Percentiles rank a stretch among this genome's conserved stretches.
These are phyloP conservation scores for Melanotaenia maccullochi DNA, from an alignment of 2,797 vertebrate genomes.

Conservation along the genomic window DNA sequence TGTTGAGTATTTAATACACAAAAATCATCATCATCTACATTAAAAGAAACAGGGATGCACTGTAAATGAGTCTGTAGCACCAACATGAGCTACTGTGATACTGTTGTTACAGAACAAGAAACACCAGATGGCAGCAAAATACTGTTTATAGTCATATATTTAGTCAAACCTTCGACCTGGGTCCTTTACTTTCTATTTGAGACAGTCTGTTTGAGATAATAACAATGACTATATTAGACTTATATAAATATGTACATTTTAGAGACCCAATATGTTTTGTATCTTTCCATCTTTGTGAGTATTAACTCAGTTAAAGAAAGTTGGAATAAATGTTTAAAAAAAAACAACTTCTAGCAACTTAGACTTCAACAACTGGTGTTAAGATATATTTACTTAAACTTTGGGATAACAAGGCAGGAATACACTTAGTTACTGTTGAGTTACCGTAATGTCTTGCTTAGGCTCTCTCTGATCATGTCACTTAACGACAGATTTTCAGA, in stretches of 20 bases:
- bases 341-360: neutral
- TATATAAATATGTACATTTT: neutral
- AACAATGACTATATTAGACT: neutral
- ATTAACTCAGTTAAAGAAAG: too few species aligned
- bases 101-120: neutral
- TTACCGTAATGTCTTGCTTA: constrained; percentile 6
- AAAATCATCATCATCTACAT: neutral
- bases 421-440: constrained; percentile 10
- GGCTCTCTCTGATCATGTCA: constrained; percentile 1
- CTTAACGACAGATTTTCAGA: constrained; percentile 9
- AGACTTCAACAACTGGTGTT: neutral
- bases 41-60: neutral
- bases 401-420: neutral
- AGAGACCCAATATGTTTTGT: too few species aligned
- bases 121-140: constrained; percentile 76
- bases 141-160: constrained; percentile 2
- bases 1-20: neutral
- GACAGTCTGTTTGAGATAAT: neutral
- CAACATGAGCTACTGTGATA: neutral
- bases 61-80: neutral
- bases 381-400: neutral
- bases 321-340: neutral
- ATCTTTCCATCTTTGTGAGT: too few species aligned
- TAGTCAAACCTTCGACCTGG: neutral
- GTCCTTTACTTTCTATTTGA: too few species aligned